Evolutionary conservation across 2,113 vertebrate genomes (phyloP), one percentile per base, ranked within the genome.

Genomic region (Ciconia maguari): DNA sequence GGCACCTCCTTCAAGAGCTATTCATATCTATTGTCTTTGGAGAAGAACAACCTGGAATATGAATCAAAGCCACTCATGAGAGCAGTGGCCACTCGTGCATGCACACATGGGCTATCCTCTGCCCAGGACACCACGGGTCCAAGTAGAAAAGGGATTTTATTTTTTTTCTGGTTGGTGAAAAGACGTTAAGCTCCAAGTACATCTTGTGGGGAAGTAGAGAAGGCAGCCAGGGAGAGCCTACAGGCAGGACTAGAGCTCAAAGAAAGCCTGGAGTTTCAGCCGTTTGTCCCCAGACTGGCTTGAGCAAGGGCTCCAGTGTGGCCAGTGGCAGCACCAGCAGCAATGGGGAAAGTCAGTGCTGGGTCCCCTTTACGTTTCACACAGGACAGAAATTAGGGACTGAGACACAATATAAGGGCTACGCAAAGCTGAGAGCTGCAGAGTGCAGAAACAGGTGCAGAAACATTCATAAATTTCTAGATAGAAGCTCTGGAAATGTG

Each of bases 401-500:
- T 66, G 48, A 75, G 61, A 34, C 34, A 70, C 68, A 38, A 19
- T 41, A 11, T 11, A 62, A 68, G 61, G n/a, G 30, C 34, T 94
- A 27, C 71, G 32, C 34, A 48, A 79, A 87, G 52, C 64, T 68
- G 57, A 29, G 44, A 25, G 27, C 38, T 54, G 54, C 64, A 71
- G 52, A 62, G 20, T 32, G 41, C 41, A 68, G 64, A 30, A 66
- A 32, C 87, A 96, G n/a, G 79, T 93, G 95, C 72, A 96, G 92
- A 94, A 77, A 49, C 42, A 57, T 61, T 90, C 60, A 74, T 68
- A 52, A 38, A 80, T 77, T 94, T 97, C 79, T 84, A 83, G 66
- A 66, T 25, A 95, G 89, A 94, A 88, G 21, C 29, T 96, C 81
- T 96, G 86, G 79, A 75, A 94, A 97, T 54, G 7, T 34, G 16